A percentile compares a stretch with the other conserved stretches of the same genome.
phyloP scores from a whole-genome alignment of 2,113 vertebrate species.

The Cettia cetti region DNA sequence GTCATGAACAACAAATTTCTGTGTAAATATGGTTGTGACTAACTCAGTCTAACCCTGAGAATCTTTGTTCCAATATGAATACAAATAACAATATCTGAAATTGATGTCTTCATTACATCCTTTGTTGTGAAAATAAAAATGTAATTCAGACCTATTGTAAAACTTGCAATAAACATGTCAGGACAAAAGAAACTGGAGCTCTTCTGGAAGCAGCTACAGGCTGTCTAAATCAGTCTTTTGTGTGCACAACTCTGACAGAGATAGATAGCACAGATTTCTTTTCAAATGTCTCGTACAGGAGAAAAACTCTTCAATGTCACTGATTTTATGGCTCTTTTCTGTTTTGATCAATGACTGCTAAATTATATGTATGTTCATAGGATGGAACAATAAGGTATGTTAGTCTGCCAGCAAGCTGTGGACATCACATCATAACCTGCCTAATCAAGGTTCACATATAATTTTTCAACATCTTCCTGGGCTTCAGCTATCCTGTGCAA shows the following conservation, averaged over 20 bases:
- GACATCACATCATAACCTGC: slow-evolving; percentile 15
- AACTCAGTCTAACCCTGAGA: neutral
- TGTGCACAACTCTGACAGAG: slow-evolving; percentile 7
- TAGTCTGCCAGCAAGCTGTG: slow-evolving; percentile 6
- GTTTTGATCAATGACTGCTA: slow-evolving; percentile 52
- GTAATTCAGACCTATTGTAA: neutral
- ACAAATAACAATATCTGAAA: slow-evolving; percentile 19
- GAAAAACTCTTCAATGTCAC: slow-evolving; percentile 42
- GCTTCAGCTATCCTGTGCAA: neutral
- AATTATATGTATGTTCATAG: slow-evolving; percentile 35
- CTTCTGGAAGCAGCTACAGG: neutral
- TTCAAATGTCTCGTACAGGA: slow-evolving; percentile 39
- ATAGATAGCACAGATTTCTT: slow-evolving; percentile 34
- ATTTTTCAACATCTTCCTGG: neutral
- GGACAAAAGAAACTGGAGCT: neutral
- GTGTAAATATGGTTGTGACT: slow-evolving; percentile 27
- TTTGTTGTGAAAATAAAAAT: slow-evolving; percentile 42
- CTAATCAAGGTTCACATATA: neutral
- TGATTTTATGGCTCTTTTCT: slow-evolving; percentile 36
- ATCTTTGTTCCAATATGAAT: slow-evolving; percentile 16
- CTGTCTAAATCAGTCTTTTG: neutral
- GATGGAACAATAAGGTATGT: slow-evolving; percentile 7
- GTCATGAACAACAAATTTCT: neutral
- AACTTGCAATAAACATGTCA: neutral
- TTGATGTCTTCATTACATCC: neutral